Evolutionary conservation across 2,888 invertebrate species (phyloP).

Genomic region (Antheraea yamamai): DNA sequence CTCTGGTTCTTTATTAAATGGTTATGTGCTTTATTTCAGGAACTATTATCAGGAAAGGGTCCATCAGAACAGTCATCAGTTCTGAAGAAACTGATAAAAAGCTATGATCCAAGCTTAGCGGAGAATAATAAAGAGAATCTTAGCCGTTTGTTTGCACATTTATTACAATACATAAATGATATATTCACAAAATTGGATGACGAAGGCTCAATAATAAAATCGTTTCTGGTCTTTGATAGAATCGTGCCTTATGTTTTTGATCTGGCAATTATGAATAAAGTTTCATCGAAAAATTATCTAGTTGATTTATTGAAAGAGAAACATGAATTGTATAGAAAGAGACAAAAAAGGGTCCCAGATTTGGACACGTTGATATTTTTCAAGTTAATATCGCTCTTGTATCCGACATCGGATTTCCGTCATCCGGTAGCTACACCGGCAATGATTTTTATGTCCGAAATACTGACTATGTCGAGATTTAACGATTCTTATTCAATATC

Average conservation of each 20-base stretch:
- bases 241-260: conserved; percentile 84
- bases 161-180: conserved; percentile 90
- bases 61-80: conserved; percentile 86
- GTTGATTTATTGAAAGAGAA: conserved; percentile 88
- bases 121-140: conserved; percentile 90
- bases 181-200: conserved; percentile 70
- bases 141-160: conserved; percentile 86
- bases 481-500: conserved; percentile 86
- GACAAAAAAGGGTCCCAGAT: conserved; percentile 83
- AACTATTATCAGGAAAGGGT: conserved; percentile 83
- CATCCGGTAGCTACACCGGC: conserved; percentile 95
- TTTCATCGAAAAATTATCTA: conserved; percentile 85
- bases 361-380: conserved; percentile 89
- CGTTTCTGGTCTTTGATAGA: conserved; percentile 83
- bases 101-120: conserved; percentile 91
- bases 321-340: conserved; percentile 83
- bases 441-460: conserved; percentile 91
- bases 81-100: conserved; percentile 92
- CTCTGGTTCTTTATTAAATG: neutral
- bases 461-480: conserved; percentile 85
- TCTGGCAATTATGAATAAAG: conserved; percentile 86
- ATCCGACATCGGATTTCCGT: conserved; percentile 94
- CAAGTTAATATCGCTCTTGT: conserved; percentile 90
- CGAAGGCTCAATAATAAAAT: conserved; percentile 68
- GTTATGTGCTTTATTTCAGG: conserved; percentile 54